Conservation (phyloP, 2,113 vertebrate genomes). For the Scartelaos histophorus region DNA sequence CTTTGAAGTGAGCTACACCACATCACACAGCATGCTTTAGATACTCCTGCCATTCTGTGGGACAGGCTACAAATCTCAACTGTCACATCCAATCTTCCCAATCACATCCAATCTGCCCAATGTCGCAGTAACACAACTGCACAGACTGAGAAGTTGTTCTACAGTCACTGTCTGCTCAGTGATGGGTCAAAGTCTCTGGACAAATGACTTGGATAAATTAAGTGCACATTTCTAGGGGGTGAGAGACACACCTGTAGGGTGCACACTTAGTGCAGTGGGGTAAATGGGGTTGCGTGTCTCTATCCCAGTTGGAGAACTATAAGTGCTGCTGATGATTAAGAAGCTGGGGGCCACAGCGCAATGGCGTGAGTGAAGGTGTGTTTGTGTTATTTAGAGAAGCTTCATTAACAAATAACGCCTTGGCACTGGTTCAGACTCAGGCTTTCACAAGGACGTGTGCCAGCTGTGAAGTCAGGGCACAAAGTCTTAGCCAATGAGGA, state of each 20-base stretch:
- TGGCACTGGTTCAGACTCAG: constrained; percentile 41
- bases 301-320: constrained; percentile 36
- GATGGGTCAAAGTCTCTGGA: not conserved
- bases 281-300: constrained; percentile 34
- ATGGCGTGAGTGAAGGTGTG: constrained; percentile 44
- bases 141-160: not conserved
- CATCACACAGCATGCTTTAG: constrained; percentile 71
- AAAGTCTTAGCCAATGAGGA: constrained; percentile 6
- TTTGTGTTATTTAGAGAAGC: constrained; percentile 51
- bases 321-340: constrained; percentile 42
- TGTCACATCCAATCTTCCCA: not conserved
- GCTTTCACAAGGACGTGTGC: constrained; percentile 19
- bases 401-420: constrained; percentile 39
- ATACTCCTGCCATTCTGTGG: constrained; percentile 48
- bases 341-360: constrained; percentile 32
- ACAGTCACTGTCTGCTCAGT: no score
- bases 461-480: constrained; percentile 2
- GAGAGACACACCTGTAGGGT: not conserved
- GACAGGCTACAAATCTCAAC: constrained; percentile 15
- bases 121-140: not conserved
- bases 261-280: constrained; percentile 15
- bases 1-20: constrained; percentile 76
- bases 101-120: no score
- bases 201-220: not conserved
- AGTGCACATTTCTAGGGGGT: not conserved